phyloP scores from a whole-genome alignment of 2,888 invertebrate genomes.

The Patella ulyssiponensis region DNA sequence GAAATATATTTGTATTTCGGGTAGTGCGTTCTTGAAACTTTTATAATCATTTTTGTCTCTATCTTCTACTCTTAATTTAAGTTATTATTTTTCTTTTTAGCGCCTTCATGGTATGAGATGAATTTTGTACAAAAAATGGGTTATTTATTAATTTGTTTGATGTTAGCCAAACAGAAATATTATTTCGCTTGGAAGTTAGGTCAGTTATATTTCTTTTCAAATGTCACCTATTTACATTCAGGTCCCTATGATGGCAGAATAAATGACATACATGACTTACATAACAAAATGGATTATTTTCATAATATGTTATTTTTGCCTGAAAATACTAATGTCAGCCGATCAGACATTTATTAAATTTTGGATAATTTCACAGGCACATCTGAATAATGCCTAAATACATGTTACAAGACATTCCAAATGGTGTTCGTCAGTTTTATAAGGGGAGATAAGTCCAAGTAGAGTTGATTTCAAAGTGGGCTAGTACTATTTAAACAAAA shows the following conservation, averaged over 20 bases:
- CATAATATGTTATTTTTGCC: background rate
- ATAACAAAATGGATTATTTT: background rate
- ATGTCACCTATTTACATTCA: background rate
- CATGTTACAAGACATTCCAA: too few relatives aligned
- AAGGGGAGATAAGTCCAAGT: too few relatives aligned
- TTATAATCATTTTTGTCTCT: background rate
- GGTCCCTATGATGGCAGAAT: background rate
- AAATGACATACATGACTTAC: background rate
- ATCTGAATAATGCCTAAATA: too few relatives aligned
- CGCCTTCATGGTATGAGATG: slow-evolving; percentile 79
- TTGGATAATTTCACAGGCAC: too few relatives aligned
- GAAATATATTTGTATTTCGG: slow-evolving; percentile 15
- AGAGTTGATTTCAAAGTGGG: too few relatives aligned
- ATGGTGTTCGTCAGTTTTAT: too few relatives aligned
- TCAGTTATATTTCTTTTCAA: slow-evolving; percentile 42
- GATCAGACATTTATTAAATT: too few relatives aligned
- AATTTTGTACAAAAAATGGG: slow-evolving; percentile 80
- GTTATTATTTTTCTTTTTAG: slow-evolving; percentile 70
- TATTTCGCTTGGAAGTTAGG: slow-evolving; percentile 95
- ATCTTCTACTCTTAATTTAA: background rate
- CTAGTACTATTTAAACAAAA: too few relatives aligned
- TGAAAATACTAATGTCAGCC: too few relatives aligned
- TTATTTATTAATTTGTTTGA: slow-evolving; percentile 83
- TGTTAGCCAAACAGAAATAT: slow-evolving; percentile 90
- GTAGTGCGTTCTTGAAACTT: background rate